Conservation (phyloP, 2,113 vertebrate genomes). For the Passer montanus region DNA sequence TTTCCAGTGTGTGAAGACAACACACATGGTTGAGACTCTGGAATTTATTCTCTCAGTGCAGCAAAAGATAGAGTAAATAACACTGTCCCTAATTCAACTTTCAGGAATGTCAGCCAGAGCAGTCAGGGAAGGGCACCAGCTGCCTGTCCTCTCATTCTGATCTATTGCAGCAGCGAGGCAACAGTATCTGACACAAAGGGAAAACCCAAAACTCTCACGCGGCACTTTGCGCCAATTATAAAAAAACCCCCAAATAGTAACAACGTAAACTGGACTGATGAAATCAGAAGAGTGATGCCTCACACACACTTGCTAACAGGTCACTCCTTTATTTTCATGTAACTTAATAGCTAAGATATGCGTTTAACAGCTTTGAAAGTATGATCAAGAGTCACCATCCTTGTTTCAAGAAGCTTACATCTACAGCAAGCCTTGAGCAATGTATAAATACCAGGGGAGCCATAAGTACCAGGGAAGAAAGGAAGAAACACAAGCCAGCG, state of each 20-base stretch:
- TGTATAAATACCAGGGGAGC: not conserved
- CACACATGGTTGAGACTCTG: not conserved
- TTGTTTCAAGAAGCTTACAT: not conserved
- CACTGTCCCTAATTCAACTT: constrained; percentile 65
- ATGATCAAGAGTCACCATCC: not conserved
- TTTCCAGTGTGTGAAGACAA: constrained; percentile 22
- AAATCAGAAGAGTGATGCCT: not conserved
- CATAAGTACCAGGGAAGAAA: not conserved
- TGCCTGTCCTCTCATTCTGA: constrained; percentile 28
- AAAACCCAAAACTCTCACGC: not conserved
- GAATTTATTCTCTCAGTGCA: constrained; percentile 32
- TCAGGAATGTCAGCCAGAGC: constrained; percentile 60
- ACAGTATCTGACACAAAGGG: not conserved
- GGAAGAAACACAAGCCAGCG: not conserved
- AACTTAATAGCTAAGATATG: not conserved
- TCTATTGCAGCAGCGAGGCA: not conserved
- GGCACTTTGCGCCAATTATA: not conserved
- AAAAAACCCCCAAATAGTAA: not conserved
- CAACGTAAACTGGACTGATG: not conserved
- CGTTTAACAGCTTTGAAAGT: constrained; percentile 12
- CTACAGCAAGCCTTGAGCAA: not conserved
- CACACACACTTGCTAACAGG: not conserved
- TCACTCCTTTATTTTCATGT: not conserved
- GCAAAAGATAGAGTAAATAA: constrained; percentile 60
- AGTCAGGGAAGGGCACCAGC: constrained; percentile 55